These are phyloP conservation scores for Glossophaga mutica DNA, from an alignment of 2,797 vertebrate genomes.

Conservation along the genomic window DNA sequence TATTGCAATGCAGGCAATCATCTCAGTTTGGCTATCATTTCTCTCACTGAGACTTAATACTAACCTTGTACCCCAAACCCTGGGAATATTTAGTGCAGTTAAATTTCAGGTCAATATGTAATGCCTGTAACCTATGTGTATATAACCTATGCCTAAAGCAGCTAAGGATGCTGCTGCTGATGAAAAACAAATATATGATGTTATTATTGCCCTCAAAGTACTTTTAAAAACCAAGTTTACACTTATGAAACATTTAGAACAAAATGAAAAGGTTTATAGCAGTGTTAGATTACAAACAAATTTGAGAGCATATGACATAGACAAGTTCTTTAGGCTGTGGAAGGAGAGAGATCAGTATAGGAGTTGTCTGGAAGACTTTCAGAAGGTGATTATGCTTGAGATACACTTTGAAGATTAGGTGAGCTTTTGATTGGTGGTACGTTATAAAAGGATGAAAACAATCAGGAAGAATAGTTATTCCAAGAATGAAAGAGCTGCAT, in stretches of 20 bases:
- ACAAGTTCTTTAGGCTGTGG: background rate
- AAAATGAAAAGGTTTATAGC: constrained; percentile 21
- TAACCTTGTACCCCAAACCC: background rate
- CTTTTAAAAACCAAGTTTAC: background rate
- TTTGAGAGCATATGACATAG: background rate
- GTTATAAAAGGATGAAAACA: background rate
- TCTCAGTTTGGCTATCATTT: background rate
- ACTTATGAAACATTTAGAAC: constrained; percentile 16
- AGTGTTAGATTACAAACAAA: background rate
- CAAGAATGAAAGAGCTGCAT: background rate
- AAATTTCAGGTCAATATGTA: background rate
- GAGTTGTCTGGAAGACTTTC: background rate
- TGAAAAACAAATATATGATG: background rate
- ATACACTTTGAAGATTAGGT: background rate
- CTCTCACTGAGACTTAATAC: background rate
- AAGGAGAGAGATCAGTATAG: background rate
- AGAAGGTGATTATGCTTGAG: background rate
- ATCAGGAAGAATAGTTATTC: background rate
- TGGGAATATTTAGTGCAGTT: background rate
- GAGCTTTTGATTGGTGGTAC: background rate
- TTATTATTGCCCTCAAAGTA: background rate
- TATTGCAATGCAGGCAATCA: background rate
- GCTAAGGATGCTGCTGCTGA: background rate
- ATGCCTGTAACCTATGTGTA: background rate
- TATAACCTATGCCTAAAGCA: background rate